Base-by-base conservation (phyloP, 2,797 vertebrate genomes). In the Gastrophryne carolinensis region DNA sequence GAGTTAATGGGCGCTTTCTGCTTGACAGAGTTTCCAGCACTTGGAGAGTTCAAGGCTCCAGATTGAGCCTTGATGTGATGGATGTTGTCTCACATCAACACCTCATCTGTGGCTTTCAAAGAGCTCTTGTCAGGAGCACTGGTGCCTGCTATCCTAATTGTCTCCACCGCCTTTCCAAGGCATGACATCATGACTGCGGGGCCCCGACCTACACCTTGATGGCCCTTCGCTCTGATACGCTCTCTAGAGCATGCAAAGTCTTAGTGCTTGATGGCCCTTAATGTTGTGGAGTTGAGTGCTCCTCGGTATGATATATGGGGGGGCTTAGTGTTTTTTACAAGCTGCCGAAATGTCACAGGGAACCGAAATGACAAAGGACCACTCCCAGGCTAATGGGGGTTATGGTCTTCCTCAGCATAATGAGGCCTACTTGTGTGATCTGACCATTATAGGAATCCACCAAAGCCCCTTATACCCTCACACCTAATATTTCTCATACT, bases 81-180 rank as follows among this genome's bases (percentile, higher is more conserved):
- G 54, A 68, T 67, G 63, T 49, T 24, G 29, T 60, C 35, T 30
- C 66, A 30, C 58, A 77, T 76, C 66, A 65, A 56, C 67, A 71
- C 74, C 66, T 70, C 74, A 63, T 76, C 35, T 32, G 17, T 30
- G 37, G 62, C 62, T 65, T 75, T 77, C 35, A 44, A 34, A 61
- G 49, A 41, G 13, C 12, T 17, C 58, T 77, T 56, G 49, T 70
- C 66, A 50, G 52, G 26, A 47, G 61, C 72, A 74, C 3, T 57
- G 57, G 34, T 44, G 47, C 66, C 26, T 63, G 66, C 53, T 68
- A 76, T 50, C 53, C 15, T 61, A 63, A 64, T 71, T 56, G 49
- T 7, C 75, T 58, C 32, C 13, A 35, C 65, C 29, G 41, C 58
- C 60, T 57, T 57, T 68, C 17, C 27, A 21, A 10, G 17, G 37